Base-by-base conservation (phyloP, 2,888 invertebrate genomes). In the Gymnocheta viridis region DNA sequence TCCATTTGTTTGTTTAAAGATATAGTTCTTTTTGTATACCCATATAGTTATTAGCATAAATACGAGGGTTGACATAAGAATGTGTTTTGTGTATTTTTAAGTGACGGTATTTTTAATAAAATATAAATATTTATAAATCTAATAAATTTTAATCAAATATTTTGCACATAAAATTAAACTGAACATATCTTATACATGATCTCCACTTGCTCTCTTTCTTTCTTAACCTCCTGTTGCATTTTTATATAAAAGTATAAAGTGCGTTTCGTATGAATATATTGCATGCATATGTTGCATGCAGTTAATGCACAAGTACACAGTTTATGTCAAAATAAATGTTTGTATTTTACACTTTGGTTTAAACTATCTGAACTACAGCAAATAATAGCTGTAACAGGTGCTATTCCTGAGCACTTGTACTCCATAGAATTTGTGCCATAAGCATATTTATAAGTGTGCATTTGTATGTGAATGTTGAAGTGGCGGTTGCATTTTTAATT, bases 401-500 rank as follows among this genome's bases (percentile, higher is more conserved):
- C 2, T 24, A 44, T 32, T 56, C 44, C 14, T 76, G 29, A 41
- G 41, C 29, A 51, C 12, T 51, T 29, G 41, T 32, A 24, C 24
- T n/a, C 12, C 27, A 29, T 17, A 24, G 17, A 22, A 51, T 4
- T 29, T 51, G 27, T 64, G 19, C 2, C 24, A 17, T 56, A 7
- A 10, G 12, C 22, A n/a, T 14, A 10, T 9, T 12, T 19, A 10
- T 10, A 6, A 2, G 17, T 14, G n/a, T 41, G 47, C 4, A 41
- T 38, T 27, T 3, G 4, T 41, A 2, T n/a, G 14, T 58, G 60
- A 0, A 22, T 19, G 4, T 24, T 44, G 22, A 29, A 64, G 62
- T 82, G 62, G 38, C 29, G 69, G 62, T 51, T 64, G 47, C 62
- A 82, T 74, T 47, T 79, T 82, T 69, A 69, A 74, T 74, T 82